These are phyloP conservation scores for Rhizomys pruinosus DNA, from an alignment of 2,113 vertebrate genomes.

Conservation along the genomic window DNA sequence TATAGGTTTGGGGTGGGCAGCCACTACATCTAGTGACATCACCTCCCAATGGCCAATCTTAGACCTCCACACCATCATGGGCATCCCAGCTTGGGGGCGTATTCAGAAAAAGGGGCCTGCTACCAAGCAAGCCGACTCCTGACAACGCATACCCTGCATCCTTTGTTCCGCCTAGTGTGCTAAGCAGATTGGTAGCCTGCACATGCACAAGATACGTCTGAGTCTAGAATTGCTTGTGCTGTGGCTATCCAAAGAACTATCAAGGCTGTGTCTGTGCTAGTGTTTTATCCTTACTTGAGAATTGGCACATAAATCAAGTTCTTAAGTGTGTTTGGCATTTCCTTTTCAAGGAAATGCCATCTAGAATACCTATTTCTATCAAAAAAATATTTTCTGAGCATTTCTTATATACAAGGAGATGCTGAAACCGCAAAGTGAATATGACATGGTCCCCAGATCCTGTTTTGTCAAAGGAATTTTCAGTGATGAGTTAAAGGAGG, in stretches of 20 bases:
- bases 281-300: slow-evolving; percentile 24
- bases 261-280: background rate
- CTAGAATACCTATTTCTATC: background rate
- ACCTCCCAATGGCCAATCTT: too few species aligned
- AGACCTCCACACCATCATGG: too few species aligned
- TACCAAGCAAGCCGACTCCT: too few species aligned
- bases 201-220: too few species aligned
- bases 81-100: too few species aligned
- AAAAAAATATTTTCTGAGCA: background rate
- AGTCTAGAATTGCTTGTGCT: too few species aligned
- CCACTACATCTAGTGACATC: too few species aligned
- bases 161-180: too few species aligned
- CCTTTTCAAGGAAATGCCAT: background rate
- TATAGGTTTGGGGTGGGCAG: too few species aligned
- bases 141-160: too few species aligned
- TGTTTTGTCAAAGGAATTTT: background rate
- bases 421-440: background rate
- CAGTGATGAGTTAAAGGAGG: slow-evolving; percentile 35
- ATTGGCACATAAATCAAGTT: background rate
- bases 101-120: too few species aligned
- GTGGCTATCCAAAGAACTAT: background rate
- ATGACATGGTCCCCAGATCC: background rate
- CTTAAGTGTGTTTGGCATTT: slow-evolving; percentile 15
- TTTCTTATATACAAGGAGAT: background rate
- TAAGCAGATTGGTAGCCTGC: too few species aligned